phyloP scores from a whole-genome alignment of 2,113 vertebrate genomes.

The Ascaphus truei region DNA sequence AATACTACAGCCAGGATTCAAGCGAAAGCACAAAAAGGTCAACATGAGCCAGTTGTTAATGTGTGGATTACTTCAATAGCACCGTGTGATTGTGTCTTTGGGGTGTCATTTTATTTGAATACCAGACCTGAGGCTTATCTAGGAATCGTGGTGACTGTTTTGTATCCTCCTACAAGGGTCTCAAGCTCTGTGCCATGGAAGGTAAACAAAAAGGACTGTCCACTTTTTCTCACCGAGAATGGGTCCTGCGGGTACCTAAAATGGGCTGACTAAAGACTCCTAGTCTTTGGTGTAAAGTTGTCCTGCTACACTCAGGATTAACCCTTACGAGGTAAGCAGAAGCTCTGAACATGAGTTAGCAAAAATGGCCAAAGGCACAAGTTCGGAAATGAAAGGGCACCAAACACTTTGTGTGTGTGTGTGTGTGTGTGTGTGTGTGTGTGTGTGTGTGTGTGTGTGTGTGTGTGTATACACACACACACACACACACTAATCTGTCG shows the following conservation, averaged over 20 bases:
- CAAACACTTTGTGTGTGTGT: no score
- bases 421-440: background rate
- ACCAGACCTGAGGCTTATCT: background rate
- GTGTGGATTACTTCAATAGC: slow-evolving; percentile 49
- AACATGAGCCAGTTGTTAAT: slow-evolving; percentile 55
- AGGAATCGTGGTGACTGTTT: background rate
- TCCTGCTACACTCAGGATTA: slow-evolving; percentile 57
- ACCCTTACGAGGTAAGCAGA: slow-evolving; percentile 62
- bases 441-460: background rate
- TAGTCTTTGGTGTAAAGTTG: slow-evolving; percentile 53
- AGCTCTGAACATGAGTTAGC: slow-evolving; percentile 48
- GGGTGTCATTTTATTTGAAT: slow-evolving; percentile 10
- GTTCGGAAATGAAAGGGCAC: no score
- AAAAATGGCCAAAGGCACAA: no score
- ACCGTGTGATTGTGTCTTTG: slow-evolving; percentile 47
- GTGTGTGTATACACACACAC: background rate
- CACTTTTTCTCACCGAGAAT: slow-evolving; percentile 52
- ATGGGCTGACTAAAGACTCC: slow-evolving; percentile 49
- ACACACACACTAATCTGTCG: background rate
- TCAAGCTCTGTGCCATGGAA: slow-evolving; percentile 56
- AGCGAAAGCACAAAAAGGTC: slow-evolving; percentile 42
- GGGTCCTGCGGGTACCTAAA: slow-evolving; percentile 51
- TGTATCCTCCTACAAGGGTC: slow-evolving; percentile 2
- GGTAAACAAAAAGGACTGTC: slow-evolving; percentile 51
- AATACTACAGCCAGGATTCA: slow-evolving; percentile 40